phyloP scores from a whole-genome alignment of 1,140 invertebrate species.

The Listronotus bonariensis region DNA sequence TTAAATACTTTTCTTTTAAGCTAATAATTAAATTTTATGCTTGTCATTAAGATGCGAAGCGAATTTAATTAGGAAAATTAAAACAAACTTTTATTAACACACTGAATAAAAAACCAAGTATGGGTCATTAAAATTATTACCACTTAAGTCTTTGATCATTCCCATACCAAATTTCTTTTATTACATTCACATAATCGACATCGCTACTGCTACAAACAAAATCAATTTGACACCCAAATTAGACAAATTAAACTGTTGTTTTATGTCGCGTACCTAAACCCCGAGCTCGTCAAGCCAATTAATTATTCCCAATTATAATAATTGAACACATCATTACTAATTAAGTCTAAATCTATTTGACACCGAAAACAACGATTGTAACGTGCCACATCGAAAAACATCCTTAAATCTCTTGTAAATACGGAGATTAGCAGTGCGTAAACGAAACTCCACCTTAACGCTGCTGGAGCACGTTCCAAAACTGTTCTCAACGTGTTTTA shows the following conservation, averaged over 20 bases:
- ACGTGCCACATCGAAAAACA: constrained; percentile 40
- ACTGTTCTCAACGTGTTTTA: not conserved
- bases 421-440: constrained; percentile 27
- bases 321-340: constrained; percentile 56
- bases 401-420: constrained; percentile 36
- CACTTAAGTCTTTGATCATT: not conserved
- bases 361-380: constrained; percentile 35
- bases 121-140: constrained; percentile 6
- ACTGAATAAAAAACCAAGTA: too few relatives aligned
- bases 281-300: constrained; percentile 48
- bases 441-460: constrained; percentile 35
- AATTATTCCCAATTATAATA: constrained; percentile 55
- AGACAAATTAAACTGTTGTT: constrained; percentile 45
- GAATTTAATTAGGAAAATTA: too few relatives aligned
- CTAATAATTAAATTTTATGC: too few relatives aligned
- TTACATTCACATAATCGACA: constrained; percentile 25
- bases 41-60: too few relatives aligned
- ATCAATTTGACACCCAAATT: constrained; percentile 42
- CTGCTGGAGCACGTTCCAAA: constrained; percentile 9
- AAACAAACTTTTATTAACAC: too few relatives aligned
- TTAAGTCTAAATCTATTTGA: constrained; percentile 53
- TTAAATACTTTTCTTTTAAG: too few relatives aligned
- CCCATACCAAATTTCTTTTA: constrained; percentile 17
- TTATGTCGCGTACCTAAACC: constrained; percentile 44
- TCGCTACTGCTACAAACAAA: constrained; percentile 32